These are phyloP conservation scores for Siniperca knerii DNA, from an alignment of 2,113 vertebrate genomes.

Conservation along the genomic window DNA sequence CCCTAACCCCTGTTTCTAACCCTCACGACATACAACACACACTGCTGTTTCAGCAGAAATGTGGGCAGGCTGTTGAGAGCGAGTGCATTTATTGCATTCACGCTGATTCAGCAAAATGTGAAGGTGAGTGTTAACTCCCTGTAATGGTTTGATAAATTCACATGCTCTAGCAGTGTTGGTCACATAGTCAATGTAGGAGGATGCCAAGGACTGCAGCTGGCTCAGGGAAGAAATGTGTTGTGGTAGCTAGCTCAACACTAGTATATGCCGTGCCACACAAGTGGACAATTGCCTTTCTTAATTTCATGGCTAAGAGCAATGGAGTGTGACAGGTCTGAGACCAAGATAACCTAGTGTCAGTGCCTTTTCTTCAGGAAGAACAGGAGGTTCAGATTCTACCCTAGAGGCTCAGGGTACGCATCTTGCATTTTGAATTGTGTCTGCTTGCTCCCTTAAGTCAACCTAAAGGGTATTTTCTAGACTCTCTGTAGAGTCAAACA, in stretches of 20 bases:
- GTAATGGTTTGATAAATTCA: constrained; percentile 52
- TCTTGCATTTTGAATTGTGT: neutral
- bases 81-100: constrained; percentile 8
- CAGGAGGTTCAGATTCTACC: neutral
- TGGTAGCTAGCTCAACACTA: neutral
- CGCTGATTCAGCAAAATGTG: constrained; percentile 63
- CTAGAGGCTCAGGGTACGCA: neutral
- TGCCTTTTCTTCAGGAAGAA: constrained; percentile 12
- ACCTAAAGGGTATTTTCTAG: neutral
- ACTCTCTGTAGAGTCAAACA: neutral
- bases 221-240: neutral
- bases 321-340: constrained; percentile 19
- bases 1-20: no score
- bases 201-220: constrained; percentile 34
- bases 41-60: constrained; percentile 64
- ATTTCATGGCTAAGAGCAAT: neutral
- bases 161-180: neutral
- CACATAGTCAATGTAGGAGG: constrained; percentile 9
- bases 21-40: neutral
- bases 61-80: constrained; percentile 16
- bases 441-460: neutral
- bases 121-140: constrained; percentile 56
- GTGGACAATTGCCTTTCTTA: neutral
- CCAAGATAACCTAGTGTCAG: neutral
- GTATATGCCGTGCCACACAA: neutral